phyloP scores from a whole-genome alignment of 2,888 invertebrate species.

The Papilio demoleus region DNA sequence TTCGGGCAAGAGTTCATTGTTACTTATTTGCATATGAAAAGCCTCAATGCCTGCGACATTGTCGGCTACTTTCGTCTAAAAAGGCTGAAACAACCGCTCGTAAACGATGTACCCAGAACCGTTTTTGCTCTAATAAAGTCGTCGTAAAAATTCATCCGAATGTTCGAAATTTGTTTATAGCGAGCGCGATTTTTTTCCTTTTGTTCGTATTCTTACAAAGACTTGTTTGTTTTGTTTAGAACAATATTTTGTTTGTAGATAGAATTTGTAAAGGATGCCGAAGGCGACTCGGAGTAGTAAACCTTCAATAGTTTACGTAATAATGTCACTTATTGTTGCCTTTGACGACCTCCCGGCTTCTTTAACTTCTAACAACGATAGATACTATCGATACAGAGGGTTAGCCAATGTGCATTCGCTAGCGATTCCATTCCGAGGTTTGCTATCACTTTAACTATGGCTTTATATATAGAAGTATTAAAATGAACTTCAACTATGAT shows the following conservation, averaged over 20 bases:
- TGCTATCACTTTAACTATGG: too few relatives aligned
- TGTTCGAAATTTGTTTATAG: constrained; percentile 43
- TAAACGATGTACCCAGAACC: constrained; percentile 64
- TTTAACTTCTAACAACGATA: constrained; percentile 10
- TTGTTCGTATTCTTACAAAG: constrained; percentile 52
- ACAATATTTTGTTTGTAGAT: constrained; percentile 66
- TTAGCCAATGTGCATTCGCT: too few relatives aligned
- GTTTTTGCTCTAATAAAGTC: constrained; percentile 78
- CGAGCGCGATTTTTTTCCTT: constrained; percentile 40
- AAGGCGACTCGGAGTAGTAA: constrained; percentile 45
- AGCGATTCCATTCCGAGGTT: too few relatives aligned
- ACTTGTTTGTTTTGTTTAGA: constrained; percentile 60
- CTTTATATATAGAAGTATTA: too few relatives aligned
- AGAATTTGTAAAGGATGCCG: constrained; percentile 57
- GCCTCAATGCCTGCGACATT: constrained; percentile 66
- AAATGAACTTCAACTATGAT: too few relatives aligned
- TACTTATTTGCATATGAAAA: constrained; percentile 79
- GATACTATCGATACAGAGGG: too few relatives aligned
- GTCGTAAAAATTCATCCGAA: constrained; percentile 55
- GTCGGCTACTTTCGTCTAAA: constrained; percentile 73
- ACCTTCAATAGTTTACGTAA: constrained; percentile 33
- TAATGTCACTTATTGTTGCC: constrained; percentile 17
- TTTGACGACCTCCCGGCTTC: constrained; percentile 21
- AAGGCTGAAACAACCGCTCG: constrained; percentile 65
- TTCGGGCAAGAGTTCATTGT: constrained; percentile 72